Percentiles rank a stretch among this genome's conserved stretches.
Evolutionary conservation across 2,888 invertebrate genomes (phyloP).

Genomic region (Rhamnusium bicolor): DNA sequence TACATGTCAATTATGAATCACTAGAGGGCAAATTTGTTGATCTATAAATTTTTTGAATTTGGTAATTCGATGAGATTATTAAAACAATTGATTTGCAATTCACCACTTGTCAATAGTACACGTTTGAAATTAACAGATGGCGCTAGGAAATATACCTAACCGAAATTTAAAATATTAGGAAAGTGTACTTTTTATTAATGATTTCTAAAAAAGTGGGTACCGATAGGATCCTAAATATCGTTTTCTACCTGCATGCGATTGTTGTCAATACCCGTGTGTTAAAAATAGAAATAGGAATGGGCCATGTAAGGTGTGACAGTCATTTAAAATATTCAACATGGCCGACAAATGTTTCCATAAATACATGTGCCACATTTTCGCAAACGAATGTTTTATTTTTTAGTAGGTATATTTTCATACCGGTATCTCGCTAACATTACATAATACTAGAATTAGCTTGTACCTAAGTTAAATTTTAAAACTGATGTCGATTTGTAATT

Average conservation of each 20-base stretch:
- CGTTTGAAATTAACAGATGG: background rate
- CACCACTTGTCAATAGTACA: background rate
- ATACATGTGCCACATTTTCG: slow-evolving; percentile 20
- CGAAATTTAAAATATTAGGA: no score
- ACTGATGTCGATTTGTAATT: background rate
- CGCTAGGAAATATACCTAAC: no score
- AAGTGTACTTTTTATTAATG: no score
- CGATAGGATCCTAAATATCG: no score
- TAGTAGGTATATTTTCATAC: background rate
- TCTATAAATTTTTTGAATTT: no score
- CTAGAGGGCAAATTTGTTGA: no score
- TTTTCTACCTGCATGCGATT: no score
- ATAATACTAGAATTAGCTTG: background rate
- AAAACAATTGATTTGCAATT: no score
- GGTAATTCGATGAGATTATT: no score
- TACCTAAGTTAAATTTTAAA: background rate
- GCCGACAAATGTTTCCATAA: slow-evolving; percentile 45
- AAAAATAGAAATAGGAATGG: slow-evolving; percentile 61
- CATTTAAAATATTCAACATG: slow-evolving; percentile 58
- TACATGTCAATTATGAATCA: no score
- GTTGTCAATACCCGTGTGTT: slow-evolving; percentile 46
- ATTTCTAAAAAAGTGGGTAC: no score
- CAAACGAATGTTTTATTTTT: background rate
- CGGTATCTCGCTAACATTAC: background rate
- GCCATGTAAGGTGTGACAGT: slow-evolving; percentile 64